These are phyloP conservation scores for Theonella swinhoei DNA, from an alignment of 37 sponge, comb jelly and placozoan species.

Conservation along the genomic window DNA sequence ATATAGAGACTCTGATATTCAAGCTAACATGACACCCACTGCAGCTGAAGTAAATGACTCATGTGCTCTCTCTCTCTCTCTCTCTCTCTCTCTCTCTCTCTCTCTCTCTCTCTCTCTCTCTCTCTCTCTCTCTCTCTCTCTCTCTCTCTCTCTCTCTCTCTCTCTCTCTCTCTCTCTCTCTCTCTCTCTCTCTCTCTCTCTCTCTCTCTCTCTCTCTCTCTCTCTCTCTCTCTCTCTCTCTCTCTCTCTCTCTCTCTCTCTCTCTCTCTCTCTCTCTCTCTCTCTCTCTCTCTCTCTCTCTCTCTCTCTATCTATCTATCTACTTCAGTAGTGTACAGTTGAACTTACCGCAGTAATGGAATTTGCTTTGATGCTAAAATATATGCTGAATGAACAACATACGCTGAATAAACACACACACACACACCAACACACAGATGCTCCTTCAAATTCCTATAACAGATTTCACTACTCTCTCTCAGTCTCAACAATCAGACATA, in stretches of 20 bases:
- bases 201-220: conserved; percentile 11
- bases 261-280: too few relatives aligned
- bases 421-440: not conserved
- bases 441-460: not conserved
- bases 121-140: not conserved
- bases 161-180: not conserved
- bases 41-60: not conserved
- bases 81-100: not conserved
- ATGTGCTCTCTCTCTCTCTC: not conserved
- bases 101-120: not conserved
- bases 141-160: not conserved
- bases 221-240: not conserved
- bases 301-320: too few relatives aligned
- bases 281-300: conserved; percentile 25
- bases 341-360: too few relatives aligned
- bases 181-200: conserved; percentile 16
- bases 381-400: too few relatives aligned
- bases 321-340: too few relatives aligned
- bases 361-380: too few relatives aligned
- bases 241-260: not conserved
- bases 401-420: too few relatives aligned
- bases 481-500: not conserved
- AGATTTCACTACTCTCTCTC: not conserved
- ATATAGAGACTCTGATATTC: not conserved
- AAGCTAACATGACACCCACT: not conserved